Conservation (phyloP, 2,113 vertebrate genomes). For the Pagrus major region DNA sequence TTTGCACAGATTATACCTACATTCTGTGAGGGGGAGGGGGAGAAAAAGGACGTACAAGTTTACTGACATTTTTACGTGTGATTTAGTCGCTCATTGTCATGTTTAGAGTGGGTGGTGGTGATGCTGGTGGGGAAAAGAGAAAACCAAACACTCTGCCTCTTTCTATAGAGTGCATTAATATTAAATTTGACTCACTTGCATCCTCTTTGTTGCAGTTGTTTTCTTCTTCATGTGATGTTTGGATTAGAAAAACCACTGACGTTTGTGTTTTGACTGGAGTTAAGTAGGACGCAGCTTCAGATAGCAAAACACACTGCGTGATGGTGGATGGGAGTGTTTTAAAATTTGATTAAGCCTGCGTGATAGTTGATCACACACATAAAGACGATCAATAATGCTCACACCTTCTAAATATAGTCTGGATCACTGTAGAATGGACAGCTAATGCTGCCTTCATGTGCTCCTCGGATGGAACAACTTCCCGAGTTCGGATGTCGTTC, state of each 20-base stretch:
- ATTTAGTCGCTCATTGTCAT: constrained; percentile 70
- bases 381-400: neutral
- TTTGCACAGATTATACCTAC: constrained; percentile 79
- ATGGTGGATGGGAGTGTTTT: neutral
- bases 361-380: neutral
- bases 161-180: constrained; percentile 77
- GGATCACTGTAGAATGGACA: neutral
- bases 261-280: no score
- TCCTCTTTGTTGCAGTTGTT: constrained; percentile 31
- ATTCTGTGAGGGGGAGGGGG: constrained; percentile 76
- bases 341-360: neutral
- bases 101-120: constrained; percentile 63
- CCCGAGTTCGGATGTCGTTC: no score
- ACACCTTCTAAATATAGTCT: constrained; percentile 8
- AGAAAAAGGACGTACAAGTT: constrained; percentile 62
- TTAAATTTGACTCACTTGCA: constrained; percentile 82
- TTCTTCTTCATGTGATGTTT: neutral
- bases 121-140: constrained; percentile 50
- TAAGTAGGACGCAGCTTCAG: no score
- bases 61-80: constrained; percentile 78
- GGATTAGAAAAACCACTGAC: neutral
- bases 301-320: neutral
- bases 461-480: no score
- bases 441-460: no score
- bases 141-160: constrained; percentile 72